Conservation (phyloP, 2,113 vertebrate genomes). For the Morone saxatilis region DNA sequence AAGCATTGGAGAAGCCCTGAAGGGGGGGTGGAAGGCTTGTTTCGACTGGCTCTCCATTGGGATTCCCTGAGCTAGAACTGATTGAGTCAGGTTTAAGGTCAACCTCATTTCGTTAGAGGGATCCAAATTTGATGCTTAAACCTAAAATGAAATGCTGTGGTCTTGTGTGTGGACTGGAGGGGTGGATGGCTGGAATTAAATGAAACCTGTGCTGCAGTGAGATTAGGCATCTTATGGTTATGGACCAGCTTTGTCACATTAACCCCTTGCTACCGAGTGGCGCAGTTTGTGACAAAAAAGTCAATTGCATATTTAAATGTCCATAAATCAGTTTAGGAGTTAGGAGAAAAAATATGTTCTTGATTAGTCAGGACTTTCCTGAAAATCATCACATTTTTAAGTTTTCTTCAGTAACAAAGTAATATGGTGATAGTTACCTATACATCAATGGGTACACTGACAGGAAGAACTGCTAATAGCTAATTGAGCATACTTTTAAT, state of each 20-base stretch:
- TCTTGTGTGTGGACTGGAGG: neutral
- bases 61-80: constrained; percentile 52
- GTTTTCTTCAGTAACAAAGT: neutral
- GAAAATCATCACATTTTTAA: neutral
- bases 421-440: neutral
- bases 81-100: constrained; percentile 55
- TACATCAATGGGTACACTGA: neutral
- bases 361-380: neutral
- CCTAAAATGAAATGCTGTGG: constrained; percentile 32
- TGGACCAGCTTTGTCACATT: constrained; percentile 24
- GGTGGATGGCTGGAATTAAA: constrained; percentile 40
- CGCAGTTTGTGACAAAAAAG: neutral
- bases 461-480: neutral
- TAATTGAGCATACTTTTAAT: neutral
- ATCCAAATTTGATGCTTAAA: constrained; percentile 50
- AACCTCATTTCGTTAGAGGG: constrained; percentile 62
- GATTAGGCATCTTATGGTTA: constrained; percentile 43
- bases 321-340: neutral
- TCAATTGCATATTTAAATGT: neutral
- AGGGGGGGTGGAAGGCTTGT: constrained; percentile 25
- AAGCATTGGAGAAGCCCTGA: constrained; percentile 40
- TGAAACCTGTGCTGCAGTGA: constrained; percentile 41
- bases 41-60: constrained; percentile 58
- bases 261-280: neutral
- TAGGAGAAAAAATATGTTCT: neutral